Evolutionary conservation across 2,797 vertebrate genomes (phyloP).

Genomic region (Artibeus jamaicensis): DNA sequence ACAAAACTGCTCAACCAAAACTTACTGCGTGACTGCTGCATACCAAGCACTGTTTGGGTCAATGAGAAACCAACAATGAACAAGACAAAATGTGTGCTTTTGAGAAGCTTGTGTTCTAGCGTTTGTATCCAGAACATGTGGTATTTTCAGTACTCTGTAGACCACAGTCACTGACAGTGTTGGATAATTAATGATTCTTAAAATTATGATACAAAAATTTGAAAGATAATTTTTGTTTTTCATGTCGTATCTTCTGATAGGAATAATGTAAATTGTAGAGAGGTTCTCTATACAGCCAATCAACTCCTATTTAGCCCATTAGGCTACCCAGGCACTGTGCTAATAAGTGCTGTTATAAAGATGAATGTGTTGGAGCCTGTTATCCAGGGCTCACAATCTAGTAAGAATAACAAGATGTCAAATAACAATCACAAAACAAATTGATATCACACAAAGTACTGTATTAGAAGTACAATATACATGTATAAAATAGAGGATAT

Average conservation of each 20-base stretch:
- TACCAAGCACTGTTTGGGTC: not conserved
- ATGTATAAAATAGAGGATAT: not conserved
- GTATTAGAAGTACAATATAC: not conserved
- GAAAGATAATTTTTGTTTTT: not conserved
- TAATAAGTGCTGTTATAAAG: not conserved
- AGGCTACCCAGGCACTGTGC: not conserved
- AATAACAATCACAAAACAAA: not conserved
- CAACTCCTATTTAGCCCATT: not conserved
- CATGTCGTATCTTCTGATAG: not conserved
- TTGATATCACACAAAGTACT: not conserved
- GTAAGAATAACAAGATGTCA: not conserved
- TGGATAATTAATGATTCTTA: not conserved
- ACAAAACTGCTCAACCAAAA: not conserved
- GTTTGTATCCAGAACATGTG: not conserved
- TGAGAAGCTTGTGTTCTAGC: not conserved
- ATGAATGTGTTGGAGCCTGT: not conserved
- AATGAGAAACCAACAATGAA: not conserved
- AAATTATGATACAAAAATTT: not conserved
- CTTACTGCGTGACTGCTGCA: not conserved
- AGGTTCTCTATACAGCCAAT: not conserved
- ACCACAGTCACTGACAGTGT: not conserved
- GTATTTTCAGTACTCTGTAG: not conserved
- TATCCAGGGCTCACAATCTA: not conserved
- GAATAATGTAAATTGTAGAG: not conserved
- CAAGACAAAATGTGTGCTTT: not conserved